phyloP scores from a whole-genome alignment of 1,140 invertebrate genomes.

The Ylistrum balloti region DNA sequence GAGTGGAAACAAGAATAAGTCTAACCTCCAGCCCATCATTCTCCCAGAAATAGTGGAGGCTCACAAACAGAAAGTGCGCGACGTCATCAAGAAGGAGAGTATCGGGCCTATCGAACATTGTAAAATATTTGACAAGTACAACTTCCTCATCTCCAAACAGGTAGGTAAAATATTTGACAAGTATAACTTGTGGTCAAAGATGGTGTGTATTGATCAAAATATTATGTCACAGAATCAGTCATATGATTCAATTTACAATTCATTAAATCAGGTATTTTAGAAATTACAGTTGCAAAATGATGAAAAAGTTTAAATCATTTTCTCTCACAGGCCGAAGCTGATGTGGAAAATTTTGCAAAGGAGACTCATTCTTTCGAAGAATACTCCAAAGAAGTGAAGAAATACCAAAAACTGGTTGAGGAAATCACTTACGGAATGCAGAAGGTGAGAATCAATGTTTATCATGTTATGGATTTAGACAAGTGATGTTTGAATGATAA shows the following conservation, averaged over 20 bases:
- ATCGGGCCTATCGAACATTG: slow-evolving; percentile 79
- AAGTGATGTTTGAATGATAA: no score
- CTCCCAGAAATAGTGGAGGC: slow-evolving; percentile 79
- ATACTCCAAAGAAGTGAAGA: slow-evolving; percentile 80
- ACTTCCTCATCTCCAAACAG: slow-evolving; percentile 90
- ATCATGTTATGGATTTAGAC: not conserved
- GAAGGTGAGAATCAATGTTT: slow-evolving; percentile 70
- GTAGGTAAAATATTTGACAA: slow-evolving; percentile 82
- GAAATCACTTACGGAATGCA: slow-evolving; percentile 81
- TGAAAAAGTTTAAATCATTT: not conserved
- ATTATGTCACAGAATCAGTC: no score
- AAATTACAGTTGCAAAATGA: no score
- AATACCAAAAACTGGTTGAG: slow-evolving; percentile 80
- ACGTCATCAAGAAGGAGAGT: slow-evolving; percentile 78
- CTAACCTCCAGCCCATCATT: slow-evolving; percentile 80
- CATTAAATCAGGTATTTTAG: no score
- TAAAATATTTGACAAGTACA: slow-evolving; percentile 87
- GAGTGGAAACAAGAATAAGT: slow-evolving; percentile 74
- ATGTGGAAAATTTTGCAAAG: slow-evolving; percentile 88
- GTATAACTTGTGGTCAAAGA: no score
- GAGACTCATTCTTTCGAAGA: slow-evolving; percentile 82
- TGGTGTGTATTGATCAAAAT: no score
- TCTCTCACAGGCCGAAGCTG: slow-evolving; percentile 83
- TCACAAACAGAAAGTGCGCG: slow-evolving; percentile 77
- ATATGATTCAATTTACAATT: no score